A percentile compares a stretch with the other conserved stretches of the same genome.
phyloP scores from a whole-genome alignment of 2,888 invertebrate genomes.

The Chrysopilus asiliformis region DNA sequence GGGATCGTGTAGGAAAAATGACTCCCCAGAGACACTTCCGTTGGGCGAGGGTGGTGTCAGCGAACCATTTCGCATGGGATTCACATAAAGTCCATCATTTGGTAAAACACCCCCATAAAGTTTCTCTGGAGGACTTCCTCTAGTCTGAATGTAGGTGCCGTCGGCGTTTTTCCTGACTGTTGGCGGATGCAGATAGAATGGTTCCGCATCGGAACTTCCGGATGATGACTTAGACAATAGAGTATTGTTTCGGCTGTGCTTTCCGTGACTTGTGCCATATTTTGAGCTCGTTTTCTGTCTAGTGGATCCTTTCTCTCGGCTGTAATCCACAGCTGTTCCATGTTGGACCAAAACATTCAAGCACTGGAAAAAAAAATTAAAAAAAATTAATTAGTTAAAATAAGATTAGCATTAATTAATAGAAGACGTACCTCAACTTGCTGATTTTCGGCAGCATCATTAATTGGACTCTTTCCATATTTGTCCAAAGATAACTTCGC shows the following conservation, averaged over 20 bases:
- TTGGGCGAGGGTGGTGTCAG: constrained; percentile 42
- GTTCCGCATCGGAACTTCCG: constrained; percentile 41
- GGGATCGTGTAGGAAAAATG: constrained; percentile 75
- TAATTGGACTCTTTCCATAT: constrained; percentile 80
- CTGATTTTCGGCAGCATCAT: constrained; percentile 83
- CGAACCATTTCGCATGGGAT: constrained; percentile 53
- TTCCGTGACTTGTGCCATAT: constrained; percentile 20
- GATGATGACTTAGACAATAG: constrained; percentile 36
- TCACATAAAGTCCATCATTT: constrained; percentile 67
- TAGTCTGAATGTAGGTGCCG: constrained; percentile 24
- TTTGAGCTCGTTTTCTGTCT: constrained; percentile 18
- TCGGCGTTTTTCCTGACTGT: constrained; percentile 32
- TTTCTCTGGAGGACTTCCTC: constrained; percentile 28
- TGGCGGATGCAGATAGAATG: constrained; percentile 69
- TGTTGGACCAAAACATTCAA: constrained; percentile 69
- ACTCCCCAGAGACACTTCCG: constrained; percentile 46
- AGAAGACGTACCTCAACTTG: constrained; percentile 57
- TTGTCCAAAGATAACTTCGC: constrained; percentile 70
- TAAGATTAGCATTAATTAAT: neutral
- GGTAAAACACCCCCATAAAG: constrained; percentile 29
- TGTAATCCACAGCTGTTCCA: constrained; percentile 54
- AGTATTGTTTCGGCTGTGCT: constrained; percentile 33
- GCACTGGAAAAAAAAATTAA: constrained; percentile 42
- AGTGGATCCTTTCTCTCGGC: constrained; percentile 27
- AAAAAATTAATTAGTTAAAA: neutral